These are phyloP conservation scores for Danionella cerebrum DNA, from an alignment of 2,113 vertebrate species.

Conservation along the genomic window DNA sequence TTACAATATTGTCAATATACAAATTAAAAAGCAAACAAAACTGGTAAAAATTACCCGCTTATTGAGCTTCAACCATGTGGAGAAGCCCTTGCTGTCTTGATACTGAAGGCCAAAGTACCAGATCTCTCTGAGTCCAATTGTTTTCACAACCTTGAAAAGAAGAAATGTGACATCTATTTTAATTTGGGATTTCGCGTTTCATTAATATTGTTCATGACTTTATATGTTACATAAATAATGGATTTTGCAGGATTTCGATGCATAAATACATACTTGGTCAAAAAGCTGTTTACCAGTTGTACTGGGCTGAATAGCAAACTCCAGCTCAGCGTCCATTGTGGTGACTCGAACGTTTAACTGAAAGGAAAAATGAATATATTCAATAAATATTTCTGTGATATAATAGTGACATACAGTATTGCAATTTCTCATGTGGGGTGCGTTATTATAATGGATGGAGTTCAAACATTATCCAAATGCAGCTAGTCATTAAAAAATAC, in stretches of 20 bases:
- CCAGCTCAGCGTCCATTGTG: slow-evolving; percentile 96
- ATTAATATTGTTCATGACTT: no score
- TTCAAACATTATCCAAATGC: no score
- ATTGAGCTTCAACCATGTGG: slow-evolving; percentile 94
- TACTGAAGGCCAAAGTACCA: slow-evolving; percentile 98
- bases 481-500: no score
- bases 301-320: slow-evolving; percentile 95
- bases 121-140: slow-evolving; percentile 89
- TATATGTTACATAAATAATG: no score
- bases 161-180: slow-evolving; percentile 26
- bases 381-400: slow-evolving; percentile 11
- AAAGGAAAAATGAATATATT: no score
- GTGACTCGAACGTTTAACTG: slow-evolving; percentile 93
- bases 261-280: slow-evolving; percentile 77
- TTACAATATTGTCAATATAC: no score
- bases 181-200: no score
- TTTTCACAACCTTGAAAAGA: slow-evolving; percentile 82
- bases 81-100: slow-evolving; percentile 91
- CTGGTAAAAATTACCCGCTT: slow-evolving; percentile 70
- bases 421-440: no score
- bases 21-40: background rate
- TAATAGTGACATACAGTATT: no score
- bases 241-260: background rate
- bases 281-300: slow-evolving; percentile 96
- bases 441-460: no score